A percentile compares a stretch with the other conserved stretches of the same genome.
Evolutionary conservation across 1,140 invertebrate genomes (phyloP).

Genomic region (Lepidurus packardi): DNA sequence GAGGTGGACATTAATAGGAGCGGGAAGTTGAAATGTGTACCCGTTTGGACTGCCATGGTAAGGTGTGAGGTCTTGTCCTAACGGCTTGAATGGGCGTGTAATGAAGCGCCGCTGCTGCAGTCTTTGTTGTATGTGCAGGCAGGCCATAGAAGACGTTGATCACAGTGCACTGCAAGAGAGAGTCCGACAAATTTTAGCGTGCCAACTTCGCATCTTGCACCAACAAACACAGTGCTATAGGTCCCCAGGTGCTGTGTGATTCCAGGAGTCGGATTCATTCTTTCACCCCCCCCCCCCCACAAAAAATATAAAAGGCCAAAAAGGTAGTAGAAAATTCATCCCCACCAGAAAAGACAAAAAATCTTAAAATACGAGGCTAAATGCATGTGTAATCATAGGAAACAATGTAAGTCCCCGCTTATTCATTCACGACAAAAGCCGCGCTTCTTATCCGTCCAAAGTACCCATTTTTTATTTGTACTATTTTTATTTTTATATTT

Average conservation of each 20-base stretch:
- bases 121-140: constrained; percentile 13
- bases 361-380: neutral
- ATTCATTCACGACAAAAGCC: neutral
- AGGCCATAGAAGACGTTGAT: neutral
- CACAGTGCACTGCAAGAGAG: neutral
- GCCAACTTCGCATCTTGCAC: neutral
- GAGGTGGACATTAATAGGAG: too few relatives aligned
- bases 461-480: neutral
- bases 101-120: neutral
- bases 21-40: too few relatives aligned
- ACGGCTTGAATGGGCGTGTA: constrained; percentile 10
- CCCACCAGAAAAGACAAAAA: neutral
- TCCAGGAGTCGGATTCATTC: neutral
- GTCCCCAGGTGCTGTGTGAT: constrained; percentile 13
- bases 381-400: constrained; percentile 18
- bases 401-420: neutral
- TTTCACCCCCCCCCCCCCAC: too few relatives aligned
- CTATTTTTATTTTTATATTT: neutral
- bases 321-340: neutral
- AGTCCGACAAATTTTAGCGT: neutral
- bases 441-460: neutral
- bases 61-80: neutral
- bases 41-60: neutral
- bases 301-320: neutral
- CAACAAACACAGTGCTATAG: neutral